phyloP scores from a whole-genome alignment of 1,140 invertebrate species.

The Drosophila truncata region DNA sequence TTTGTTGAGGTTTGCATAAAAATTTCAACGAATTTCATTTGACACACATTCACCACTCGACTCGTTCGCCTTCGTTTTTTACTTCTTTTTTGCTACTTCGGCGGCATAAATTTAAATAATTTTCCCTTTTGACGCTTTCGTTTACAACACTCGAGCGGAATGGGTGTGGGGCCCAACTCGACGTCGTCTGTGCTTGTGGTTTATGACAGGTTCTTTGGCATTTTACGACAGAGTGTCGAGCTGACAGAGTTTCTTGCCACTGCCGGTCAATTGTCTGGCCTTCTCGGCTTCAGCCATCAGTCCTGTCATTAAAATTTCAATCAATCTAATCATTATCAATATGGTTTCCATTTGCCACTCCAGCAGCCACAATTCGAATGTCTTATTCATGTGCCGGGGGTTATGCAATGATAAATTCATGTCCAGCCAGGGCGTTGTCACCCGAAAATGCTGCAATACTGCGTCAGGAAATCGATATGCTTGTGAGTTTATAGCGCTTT shows the following conservation, averaged over 20 bases:
- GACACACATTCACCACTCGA: conserved; percentile 56
- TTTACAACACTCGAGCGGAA: conserved; percentile 41
- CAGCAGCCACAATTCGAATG: conserved; percentile 34
- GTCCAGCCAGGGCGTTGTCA: conserved; percentile 9
- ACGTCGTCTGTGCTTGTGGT: conserved; percentile 25
- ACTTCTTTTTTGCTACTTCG: conserved; percentile 9
- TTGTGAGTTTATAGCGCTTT: conserved; percentile 2
- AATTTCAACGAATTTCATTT: conserved; percentile 72
- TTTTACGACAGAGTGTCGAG: conserved; percentile 19
- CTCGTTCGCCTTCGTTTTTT: conserved; percentile 24
- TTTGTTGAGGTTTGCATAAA: conserved; percentile 79
- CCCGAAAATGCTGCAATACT: conserved; percentile 8
- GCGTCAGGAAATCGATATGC: conserved; percentile 5
- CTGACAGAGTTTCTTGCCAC: conserved; percentile 1
- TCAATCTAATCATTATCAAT: conserved; percentile 45
- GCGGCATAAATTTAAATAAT: conserved; percentile 78
- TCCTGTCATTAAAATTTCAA: conserved; percentile 40
- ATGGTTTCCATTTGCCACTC: conserved; percentile 22
- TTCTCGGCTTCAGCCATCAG: conserved; percentile 10
- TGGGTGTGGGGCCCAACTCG: background rate
- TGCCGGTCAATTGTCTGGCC: conserved; percentile 23
- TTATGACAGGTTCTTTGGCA: conserved; percentile 27
- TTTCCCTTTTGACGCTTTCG: conserved; percentile 59
- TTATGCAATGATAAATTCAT: conserved; percentile 53
- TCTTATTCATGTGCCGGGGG: conserved; percentile 42